Evolutionary conservation across 2,797 vertebrate genomes (phyloP), one percentile per base, ranked within the genome.

Genomic region (Emydoidea blandingii): DNA sequence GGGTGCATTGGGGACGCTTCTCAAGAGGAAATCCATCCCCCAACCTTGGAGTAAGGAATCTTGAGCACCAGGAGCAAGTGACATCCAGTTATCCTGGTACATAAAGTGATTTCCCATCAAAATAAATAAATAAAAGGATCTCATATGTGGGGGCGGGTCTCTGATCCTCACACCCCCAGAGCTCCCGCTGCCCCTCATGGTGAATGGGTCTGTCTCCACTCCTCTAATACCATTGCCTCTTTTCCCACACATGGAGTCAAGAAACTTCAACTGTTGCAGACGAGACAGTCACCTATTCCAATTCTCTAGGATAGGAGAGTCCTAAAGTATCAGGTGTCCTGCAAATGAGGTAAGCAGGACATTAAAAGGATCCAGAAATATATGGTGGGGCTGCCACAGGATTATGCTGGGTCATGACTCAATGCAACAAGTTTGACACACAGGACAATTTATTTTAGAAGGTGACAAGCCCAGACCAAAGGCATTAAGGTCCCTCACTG

Each of bases 1-100:
- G 85, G 4, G 2, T n/a, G 7, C 18, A 80, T 37, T 52, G 0
- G 0, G 79, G 91, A 68, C 54, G 82, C 41, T 91, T 23, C n/a
- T 68, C n/a, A 68, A 68, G 3, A 12, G 62, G 92, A 72, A 6
- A 49, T 41, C 88, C 92, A 94, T 34, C 9, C 8, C 3, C 82
- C 92, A 95, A 29, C 74, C 84, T 88, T 79, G 44, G 53, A 95
- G 47, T 78, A 84, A 7, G 83, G 87, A 85, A 0, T 6, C 74
- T 37, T 3, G 31, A 92, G 41, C 84, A 86, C 44, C 57, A 79
- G 87, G 72, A 82, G 8, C 34, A 92, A 91, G 52, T 3, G 8
- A 49, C 34, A 25, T 52, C 15, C 72, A 78, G 5, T 88, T 87
- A 87, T 15, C 80, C 12, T 34, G 18, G 10, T 74, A 14, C 25